Evolutionary conservation across 2,113 vertebrate genomes (phyloP).

Genomic region (Plectropomus leopardus): DNA sequence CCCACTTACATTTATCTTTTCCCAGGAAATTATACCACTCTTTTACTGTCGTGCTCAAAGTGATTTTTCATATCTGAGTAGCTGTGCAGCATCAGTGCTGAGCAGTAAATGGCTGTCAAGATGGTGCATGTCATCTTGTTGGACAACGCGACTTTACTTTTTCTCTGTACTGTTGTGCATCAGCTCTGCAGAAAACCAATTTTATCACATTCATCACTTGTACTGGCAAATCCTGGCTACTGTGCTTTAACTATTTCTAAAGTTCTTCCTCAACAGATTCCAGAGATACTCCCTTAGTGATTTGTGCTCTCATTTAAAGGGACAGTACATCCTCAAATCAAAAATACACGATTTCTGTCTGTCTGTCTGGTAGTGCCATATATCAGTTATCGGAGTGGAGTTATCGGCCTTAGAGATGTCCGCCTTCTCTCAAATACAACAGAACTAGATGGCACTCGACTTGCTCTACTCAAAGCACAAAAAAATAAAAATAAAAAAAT

Average conservation of each 20-base stretch:
- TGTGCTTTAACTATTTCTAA: background rate
- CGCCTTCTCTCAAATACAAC: no score
- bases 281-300: background rate
- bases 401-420: no score
- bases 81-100: no score
- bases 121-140: slow-evolving; percentile 8
- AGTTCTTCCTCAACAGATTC: background rate
- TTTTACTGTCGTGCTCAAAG: slow-evolving; percentile 5
- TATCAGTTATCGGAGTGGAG: no score
- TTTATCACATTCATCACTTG: background rate
- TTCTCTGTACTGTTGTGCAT: slow-evolving; percentile 8
- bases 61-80: slow-evolving; percentile 7
- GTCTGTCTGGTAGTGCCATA: no score
- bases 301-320: no score
- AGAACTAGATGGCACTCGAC: no score
- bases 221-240: background rate
- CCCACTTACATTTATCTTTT: background rate
- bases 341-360: no score
- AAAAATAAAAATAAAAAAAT: no score
- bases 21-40: slow-evolving; percentile 4
- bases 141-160: slow-evolving; percentile 8
- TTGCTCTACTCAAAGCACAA: no score
- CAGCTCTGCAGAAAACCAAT: background rate
- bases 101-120: slow-evolving; percentile 7
- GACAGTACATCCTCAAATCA: no score